These are phyloP conservation scores for Peromyscus polionotus DNA, from an alignment of 2,113 vertebrate genomes.

Conservation along the genomic window DNA sequence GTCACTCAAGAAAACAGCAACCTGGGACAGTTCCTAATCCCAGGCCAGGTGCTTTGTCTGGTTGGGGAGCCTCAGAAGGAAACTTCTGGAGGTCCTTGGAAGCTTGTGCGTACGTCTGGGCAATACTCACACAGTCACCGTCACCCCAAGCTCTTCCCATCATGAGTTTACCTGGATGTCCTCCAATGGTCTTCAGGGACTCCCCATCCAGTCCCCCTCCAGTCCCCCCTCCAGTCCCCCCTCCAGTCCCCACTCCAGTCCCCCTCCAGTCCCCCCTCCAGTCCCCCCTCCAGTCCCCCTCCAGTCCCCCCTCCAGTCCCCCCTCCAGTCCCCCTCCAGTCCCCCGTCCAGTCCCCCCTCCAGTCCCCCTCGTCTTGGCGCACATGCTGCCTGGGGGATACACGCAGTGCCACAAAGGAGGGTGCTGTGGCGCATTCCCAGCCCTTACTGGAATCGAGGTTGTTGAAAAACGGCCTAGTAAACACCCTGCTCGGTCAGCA, in stretches of 20 bases:
- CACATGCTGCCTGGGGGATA: neutral
- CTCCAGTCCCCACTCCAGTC: too few species aligned
- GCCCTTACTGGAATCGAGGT: conserved; percentile 74
- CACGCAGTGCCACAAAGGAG: neutral
- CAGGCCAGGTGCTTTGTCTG: neutral
- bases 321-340: neutral
- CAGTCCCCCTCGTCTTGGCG: neutral
- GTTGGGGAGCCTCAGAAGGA: neutral
- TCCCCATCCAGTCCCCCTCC: neutral
- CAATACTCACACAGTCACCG: neutral
- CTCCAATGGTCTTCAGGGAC: neutral
- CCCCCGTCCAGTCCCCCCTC: neutral
- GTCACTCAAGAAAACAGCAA: neutral
- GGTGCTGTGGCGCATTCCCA: neutral
- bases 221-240: neutral
- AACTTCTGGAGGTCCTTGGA: neutral
- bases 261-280: too few species aligned
- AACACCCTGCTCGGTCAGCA: neutral
- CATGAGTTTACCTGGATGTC: neutral
- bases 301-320: neutral
- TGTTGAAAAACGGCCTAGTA: neutral
- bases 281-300: too few species aligned
- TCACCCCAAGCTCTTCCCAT: neutral
- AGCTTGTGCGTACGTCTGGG: neutral
- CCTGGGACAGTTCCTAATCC: neutral